Evolutionary conservation across 2,888 invertebrate species (phyloP).

Genomic region (Seira sanloemensis): DNA sequence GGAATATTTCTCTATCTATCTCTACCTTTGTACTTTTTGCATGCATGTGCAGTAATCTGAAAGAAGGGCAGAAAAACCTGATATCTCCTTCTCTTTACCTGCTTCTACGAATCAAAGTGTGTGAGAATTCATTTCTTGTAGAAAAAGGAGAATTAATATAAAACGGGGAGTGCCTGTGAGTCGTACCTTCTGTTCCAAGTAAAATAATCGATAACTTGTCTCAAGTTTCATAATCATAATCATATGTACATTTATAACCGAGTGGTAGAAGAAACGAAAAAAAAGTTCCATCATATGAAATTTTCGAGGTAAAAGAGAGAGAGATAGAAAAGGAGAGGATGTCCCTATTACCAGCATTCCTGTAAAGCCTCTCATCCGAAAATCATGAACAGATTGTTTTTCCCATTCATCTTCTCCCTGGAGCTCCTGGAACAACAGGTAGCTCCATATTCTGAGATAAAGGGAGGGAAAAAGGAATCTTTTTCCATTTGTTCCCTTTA

Average conservation of each 20-base stretch:
- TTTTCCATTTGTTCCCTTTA: too few relatives aligned
- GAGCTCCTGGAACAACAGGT: neutral
- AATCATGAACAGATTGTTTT: neutral
- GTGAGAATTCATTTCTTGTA: neutral
- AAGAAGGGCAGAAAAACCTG: too few relatives aligned
- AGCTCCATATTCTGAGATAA: too few relatives aligned
- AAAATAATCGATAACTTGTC: conserved; percentile 44
- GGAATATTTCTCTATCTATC: too few relatives aligned
- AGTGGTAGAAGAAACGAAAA: conserved; percentile 1
- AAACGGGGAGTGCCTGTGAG: conserved; percentile 12
- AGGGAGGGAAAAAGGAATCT: too few relatives aligned
- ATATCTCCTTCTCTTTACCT: too few relatives aligned
- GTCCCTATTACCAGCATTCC: too few relatives aligned
- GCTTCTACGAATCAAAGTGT: too few relatives aligned
- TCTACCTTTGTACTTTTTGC: too few relatives aligned
- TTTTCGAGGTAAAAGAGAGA: neutral
- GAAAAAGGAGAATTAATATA: conserved; percentile 8
- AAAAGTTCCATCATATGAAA: neutral
- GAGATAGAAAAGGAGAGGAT: neutral
- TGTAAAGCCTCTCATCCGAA: neutral
- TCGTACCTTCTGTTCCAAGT: neutral
- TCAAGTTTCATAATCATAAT: conserved; percentile 51
- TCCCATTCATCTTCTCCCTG: too few relatives aligned
- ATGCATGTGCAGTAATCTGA: too few relatives aligned
- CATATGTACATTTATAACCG: neutral